These are phyloP conservation scores for Tethya wilhelma DNA, from an alignment of 37 sponge, comb jelly and placozoan species.

Conservation along the genomic window DNA sequence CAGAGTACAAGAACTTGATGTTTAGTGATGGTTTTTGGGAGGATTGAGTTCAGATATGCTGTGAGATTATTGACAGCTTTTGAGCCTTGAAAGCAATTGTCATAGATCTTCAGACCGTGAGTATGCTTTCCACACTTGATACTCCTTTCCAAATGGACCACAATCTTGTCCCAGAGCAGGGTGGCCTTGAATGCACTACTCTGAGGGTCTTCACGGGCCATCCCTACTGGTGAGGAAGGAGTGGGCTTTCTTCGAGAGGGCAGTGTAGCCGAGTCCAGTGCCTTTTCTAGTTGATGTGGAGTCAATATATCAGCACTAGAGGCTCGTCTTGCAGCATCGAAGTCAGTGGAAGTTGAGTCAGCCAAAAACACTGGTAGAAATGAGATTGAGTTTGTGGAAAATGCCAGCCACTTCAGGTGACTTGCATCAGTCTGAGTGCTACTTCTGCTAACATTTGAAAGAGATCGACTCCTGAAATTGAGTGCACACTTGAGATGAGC, in stretches of 20 bases:
- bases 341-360: no score
- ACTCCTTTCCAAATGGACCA: slow-evolving; percentile 29
- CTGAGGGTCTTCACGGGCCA: not conserved
- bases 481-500: no score
- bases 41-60: slow-evolving; percentile 23
- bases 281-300: no score
- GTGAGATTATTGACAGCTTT: slow-evolving; percentile 35
- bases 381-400: not conserved
- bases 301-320: no score
- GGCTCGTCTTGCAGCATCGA: no score
- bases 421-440: not conserved
- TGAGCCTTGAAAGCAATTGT: slow-evolving; percentile 35
- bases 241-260: no score
- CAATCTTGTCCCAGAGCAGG: slow-evolving; percentile 42
- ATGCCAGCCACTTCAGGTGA: not conserved
- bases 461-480: no score
- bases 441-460: no score
- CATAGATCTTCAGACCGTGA: slow-evolving; percentile 10
- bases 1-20: slow-evolving; percentile 29
- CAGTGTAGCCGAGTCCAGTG: no score
- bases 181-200: slow-evolving; percentile 23
- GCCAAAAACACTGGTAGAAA: not conserved
- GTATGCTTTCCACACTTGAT: slow-evolving; percentile 27
- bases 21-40: slow-evolving; percentile 23
- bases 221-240: not conserved